phyloP scores from a whole-genome alignment of 2,113 vertebrate species.

The Mungos mungo region DNA sequence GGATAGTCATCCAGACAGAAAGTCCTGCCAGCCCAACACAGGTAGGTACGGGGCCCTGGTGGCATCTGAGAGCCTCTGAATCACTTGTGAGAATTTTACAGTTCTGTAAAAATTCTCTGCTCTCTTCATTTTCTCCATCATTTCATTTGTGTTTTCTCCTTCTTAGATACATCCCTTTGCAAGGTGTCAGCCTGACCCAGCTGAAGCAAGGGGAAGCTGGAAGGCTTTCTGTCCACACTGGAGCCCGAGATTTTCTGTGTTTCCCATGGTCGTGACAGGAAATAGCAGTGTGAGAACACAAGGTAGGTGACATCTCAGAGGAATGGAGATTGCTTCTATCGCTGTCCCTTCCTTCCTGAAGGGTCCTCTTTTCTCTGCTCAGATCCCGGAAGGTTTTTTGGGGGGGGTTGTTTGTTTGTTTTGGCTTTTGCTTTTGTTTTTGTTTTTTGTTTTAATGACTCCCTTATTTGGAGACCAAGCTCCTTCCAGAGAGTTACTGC shows the following conservation, averaged over 20 bases:
- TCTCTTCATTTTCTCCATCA: background rate
- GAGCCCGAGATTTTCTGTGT: conserved; percentile 4
- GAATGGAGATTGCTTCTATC: background rate
- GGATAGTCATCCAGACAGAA: background rate
- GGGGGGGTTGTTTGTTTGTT: too few relatives aligned
- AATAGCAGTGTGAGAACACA: background rate
- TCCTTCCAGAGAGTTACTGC: background rate
- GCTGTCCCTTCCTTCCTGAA: background rate
- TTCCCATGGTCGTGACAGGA: background rate
- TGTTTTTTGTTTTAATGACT: background rate
- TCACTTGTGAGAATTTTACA: background rate
- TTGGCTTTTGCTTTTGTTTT: background rate
- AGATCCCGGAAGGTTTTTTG: background rate
- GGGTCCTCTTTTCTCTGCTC: background rate
- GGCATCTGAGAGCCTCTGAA: background rate
- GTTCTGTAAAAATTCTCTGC: background rate
- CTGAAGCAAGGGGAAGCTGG: background rate
- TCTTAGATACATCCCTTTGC: background rate
- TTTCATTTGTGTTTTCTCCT: background rate
- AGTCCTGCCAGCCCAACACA: background rate
- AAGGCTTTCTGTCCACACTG: background rate
- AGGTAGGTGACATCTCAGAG: background rate
- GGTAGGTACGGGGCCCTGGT: background rate
- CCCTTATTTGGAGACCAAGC: conserved; percentile 2
- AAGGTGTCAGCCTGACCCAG: background rate